Evolutionary conservation across 2,888 invertebrate species (phyloP).

Genomic region (Acrobasis suavella): DNA sequence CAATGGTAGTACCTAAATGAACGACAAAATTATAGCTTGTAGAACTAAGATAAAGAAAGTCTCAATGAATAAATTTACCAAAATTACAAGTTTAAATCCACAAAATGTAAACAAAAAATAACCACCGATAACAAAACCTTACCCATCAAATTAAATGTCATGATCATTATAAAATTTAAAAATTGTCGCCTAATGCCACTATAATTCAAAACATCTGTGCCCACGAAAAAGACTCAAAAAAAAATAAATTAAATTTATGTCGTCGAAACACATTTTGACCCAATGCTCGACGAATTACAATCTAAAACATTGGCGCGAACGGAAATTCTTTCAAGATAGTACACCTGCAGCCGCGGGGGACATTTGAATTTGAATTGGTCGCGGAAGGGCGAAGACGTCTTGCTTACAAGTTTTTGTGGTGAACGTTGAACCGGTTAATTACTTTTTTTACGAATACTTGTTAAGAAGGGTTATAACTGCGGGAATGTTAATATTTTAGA

Average conservation of each 20-base stretch:
- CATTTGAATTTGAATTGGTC: conserved; percentile 74
- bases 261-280: conserved; percentile 26
- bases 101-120: no score
- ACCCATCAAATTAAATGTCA: neutral
- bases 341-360: conserved; percentile 66
- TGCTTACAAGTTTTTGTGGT: conserved; percentile 40
- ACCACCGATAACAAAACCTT: neutral
- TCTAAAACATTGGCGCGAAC: conserved; percentile 50
- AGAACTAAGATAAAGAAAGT: no score
- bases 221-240: neutral
- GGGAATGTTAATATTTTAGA: no score
- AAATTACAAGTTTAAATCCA: no score
- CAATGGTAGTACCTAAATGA: no score
- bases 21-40: no score
- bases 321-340: conserved; percentile 69
- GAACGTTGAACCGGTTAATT: conserved; percentile 34
- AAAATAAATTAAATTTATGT: conserved; percentile 22
- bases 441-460: conserved; percentile 21
- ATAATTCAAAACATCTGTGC: conserved; percentile 22
- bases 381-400: conserved; percentile 66
- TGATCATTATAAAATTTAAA: conserved; percentile 25
- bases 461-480: no score
- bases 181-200: conserved; percentile 14
- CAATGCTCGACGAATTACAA: conserved; percentile 37
- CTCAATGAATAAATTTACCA: no score